Evolutionary conservation across 2,888 invertebrate species (phyloP).

Genomic region (Tipula vernalis): DNA sequence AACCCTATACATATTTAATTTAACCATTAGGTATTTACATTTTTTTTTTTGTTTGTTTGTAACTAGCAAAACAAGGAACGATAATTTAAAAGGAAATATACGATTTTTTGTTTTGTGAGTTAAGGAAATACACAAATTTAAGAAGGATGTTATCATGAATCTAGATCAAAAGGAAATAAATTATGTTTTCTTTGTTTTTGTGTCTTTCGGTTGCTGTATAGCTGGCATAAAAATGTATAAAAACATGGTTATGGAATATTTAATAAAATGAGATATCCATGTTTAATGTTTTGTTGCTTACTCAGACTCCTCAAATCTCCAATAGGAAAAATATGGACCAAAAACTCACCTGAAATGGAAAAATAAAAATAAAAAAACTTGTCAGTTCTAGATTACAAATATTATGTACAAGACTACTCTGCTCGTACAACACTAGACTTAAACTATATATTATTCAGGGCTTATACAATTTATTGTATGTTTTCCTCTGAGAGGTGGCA

Average conservation of each 20-base stretch:
- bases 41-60: neutral
- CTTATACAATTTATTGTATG: neutral
- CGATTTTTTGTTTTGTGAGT: neutral
- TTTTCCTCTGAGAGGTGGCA: neutral
- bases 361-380: neutral
- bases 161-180: constrained; percentile 4
- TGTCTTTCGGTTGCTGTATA: neutral
- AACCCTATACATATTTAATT: neutral
- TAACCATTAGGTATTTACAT: neutral
- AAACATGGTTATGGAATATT: neutral
- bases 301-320: neutral
- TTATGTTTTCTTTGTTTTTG: neutral
- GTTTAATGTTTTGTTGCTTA: neutral
- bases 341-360: neutral
- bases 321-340: neutral
- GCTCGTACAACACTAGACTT: neutral
- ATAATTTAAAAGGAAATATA: neutral
- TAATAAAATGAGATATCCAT: neutral
- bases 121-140: neutral
- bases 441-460: neutral
- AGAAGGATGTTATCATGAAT: neutral
- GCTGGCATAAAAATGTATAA: neutral
- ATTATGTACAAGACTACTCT: neutral
- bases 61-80: neutral
- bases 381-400: neutral